Base-by-base conservation (phyloP, 1,140 invertebrate species). In the Mizuhopecten yessoensis region DNA sequence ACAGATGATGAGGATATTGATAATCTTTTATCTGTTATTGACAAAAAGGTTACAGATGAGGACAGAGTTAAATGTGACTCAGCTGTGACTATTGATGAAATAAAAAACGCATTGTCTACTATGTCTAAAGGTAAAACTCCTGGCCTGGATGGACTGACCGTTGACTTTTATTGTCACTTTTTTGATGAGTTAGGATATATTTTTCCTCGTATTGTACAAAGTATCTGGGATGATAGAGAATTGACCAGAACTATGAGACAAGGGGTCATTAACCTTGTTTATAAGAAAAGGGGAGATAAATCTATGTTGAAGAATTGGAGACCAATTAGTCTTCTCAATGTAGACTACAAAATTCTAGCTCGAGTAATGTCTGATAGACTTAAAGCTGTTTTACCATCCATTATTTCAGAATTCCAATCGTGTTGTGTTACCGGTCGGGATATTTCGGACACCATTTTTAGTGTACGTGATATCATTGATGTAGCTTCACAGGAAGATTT, bases 121-220 rank as follows among this genome's bases (percentile, higher is more conserved):
- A 92, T 90, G 88, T 34, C 42, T n/a, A 88, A 86, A 39, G 88
- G 57, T 88, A 92, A 92, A 42, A 92, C 88, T 92, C 91, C 91
- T 20, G 91, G 89, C 15, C 42, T 49, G 29, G 88, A 92, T 88
- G 45, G 45, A 2, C 23, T 57, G 45, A 57, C 45, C 20, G 45
- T 57, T 57, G 45, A 57, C 2, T 57, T 57, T 57, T 57, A 20
- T 57, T 57, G 45, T 23, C 7, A 57, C 23, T 57, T 57, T 57
- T 57, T 57, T 57, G 45, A 57, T 57, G 45, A 57, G 3, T 57
- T 57, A 20, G 20, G 20, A 57, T 39, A 39, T 57, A 20, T 57
- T 57, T 57, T 57, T 57, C 45, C 45, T 11, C 45, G 23, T 7
- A 13, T 39, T 7, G 45, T 57, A 57, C 9, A 57, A 57, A 57